Evolutionary conservation across 2,888 invertebrate genomes (phyloP).

Genomic region (Tuberolachnus salignus): DNA sequence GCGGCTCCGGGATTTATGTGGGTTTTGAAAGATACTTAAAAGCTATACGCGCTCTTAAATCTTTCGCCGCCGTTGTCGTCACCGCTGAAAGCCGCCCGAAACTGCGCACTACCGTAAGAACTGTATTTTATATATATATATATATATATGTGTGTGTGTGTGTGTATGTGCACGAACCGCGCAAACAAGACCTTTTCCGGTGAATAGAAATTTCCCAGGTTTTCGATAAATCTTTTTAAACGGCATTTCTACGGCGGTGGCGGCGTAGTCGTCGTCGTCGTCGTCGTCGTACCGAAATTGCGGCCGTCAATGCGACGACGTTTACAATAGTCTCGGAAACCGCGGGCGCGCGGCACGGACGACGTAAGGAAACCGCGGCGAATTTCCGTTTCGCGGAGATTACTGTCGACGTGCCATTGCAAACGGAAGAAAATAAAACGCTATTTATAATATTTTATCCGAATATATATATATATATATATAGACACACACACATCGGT

Average conservation of each 20-base stretch:
- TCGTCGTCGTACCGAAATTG: too few species aligned
- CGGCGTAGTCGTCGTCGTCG: too few species aligned
- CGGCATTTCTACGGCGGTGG: not conserved
- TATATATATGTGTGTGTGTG: too few species aligned
- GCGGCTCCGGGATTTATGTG: slow-evolving; percentile 34
- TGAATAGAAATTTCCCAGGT: slow-evolving; percentile 27
- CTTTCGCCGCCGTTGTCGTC: slow-evolving; percentile 33
- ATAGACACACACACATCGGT: too few species aligned
- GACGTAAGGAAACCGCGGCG: not conserved
- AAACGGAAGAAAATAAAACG: too few species aligned
- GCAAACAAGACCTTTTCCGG: slow-evolving; percentile 36
- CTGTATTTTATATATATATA: not conserved
- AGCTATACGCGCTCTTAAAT: slow-evolving; percentile 50
- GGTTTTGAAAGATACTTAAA: slow-evolving; percentile 48
- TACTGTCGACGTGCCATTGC: too few species aligned
- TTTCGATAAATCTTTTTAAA: slow-evolving; percentile 43
- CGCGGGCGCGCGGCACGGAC: not conserved
- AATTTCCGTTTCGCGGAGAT: not conserved
- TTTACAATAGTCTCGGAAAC: slow-evolving; percentile 1
- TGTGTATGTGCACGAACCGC: not conserved
- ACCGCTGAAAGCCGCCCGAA: slow-evolving; percentile 6
- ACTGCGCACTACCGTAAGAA: slow-evolving; percentile 8
- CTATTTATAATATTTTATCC: slow-evolving; percentile 1
- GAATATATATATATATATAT: too few species aligned
- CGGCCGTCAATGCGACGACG: not conserved